Conservation (phyloP, 2,888 invertebrate species). For the Phengaris arion region DNA sequence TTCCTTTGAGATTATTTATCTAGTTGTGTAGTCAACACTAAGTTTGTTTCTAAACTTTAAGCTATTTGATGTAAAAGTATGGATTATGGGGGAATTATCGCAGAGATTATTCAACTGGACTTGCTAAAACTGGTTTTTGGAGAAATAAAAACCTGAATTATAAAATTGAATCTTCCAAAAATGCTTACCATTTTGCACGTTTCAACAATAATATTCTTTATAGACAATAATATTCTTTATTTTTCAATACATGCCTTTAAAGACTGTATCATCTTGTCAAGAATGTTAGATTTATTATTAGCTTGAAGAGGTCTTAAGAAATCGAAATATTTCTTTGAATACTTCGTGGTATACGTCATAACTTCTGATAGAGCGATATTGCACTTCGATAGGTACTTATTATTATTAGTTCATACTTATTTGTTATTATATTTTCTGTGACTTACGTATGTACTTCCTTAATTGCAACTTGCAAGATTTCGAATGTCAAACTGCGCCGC, state of each 20-base stretch:
- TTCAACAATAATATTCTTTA: not conserved
- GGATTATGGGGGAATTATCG: not conserved
- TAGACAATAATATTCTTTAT: not conserved
- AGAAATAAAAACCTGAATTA: not conserved
- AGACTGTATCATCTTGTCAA: not conserved
- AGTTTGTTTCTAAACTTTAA: not conserved
- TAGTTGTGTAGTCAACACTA: conserved; percentile 53
- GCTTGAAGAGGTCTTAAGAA: not conserved
- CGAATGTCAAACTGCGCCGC: too few species aligned
- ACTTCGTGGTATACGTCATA: conserved; percentile 6
- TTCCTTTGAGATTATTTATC: conserved; percentile 71
- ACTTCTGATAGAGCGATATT: not conserved
- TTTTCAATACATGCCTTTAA: not conserved
- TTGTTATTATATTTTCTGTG: conserved; percentile 2
- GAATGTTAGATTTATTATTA: conserved; percentile 1
- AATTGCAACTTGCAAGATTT: too few species aligned
- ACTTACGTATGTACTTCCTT: not conserved
- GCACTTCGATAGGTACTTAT: conserved; percentile 1
- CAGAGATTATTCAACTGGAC: not conserved
- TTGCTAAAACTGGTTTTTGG: not conserved
- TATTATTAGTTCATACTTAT: not conserved
- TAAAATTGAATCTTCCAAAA: not conserved
- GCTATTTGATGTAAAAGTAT: not conserved
- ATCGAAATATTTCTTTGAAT: conserved; percentile 3
- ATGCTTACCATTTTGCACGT: not conserved